phyloP scores from a whole-genome alignment of 2,888 invertebrate genomes.

The Ectropis crepuscularia region DNA sequence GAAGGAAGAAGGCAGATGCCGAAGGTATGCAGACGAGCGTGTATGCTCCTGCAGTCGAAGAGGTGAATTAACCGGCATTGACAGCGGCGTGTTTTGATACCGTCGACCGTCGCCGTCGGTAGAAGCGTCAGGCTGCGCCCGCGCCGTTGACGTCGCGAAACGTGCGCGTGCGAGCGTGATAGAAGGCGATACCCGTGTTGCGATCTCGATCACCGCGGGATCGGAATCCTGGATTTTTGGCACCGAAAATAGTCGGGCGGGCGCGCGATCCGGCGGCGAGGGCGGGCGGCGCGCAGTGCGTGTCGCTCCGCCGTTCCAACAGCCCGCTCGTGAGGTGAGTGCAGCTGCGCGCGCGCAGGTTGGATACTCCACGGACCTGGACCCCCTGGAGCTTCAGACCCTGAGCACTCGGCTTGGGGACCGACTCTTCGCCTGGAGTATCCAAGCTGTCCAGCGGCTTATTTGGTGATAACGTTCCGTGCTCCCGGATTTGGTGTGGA shows the following conservation, averaged over 20 bases:
- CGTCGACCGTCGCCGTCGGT: slow-evolving; percentile 35
- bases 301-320: slow-evolving; percentile 84
- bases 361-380: slow-evolving; percentile 62
- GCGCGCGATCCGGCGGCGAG: slow-evolving; percentile 68
- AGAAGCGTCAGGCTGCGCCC: slow-evolving; percentile 45
- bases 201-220: slow-evolving; percentile 63
- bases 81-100: slow-evolving; percentile 38
- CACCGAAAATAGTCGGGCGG: slow-evolving; percentile 83
- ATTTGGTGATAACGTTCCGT: slow-evolving; percentile 57
- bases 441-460: slow-evolving; percentile 62
- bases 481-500: slow-evolving; percentile 46
- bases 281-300: slow-evolving; percentile 80
- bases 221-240: slow-evolving; percentile 82
- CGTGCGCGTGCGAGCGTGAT: slow-evolving; percentile 67
- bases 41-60: slow-evolving; percentile 15
- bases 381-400: slow-evolving; percentile 40
- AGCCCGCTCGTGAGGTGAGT: slow-evolving; percentile 83
- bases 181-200: slow-evolving; percentile 55
- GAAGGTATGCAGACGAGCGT: slow-evolving; percentile 2
- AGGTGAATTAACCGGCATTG: slow-evolving; percentile 34
- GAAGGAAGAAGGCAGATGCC: slow-evolving; percentile 15
- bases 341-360: slow-evolving; percentile 54
- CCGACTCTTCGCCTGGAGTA: slow-evolving; percentile 58
- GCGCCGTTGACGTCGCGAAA: slow-evolving; percentile 41
- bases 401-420: slow-evolving; percentile 36